phyloP scores from a whole-genome alignment of 1,140 invertebrate genomes.

The Campodea augens region DNA sequence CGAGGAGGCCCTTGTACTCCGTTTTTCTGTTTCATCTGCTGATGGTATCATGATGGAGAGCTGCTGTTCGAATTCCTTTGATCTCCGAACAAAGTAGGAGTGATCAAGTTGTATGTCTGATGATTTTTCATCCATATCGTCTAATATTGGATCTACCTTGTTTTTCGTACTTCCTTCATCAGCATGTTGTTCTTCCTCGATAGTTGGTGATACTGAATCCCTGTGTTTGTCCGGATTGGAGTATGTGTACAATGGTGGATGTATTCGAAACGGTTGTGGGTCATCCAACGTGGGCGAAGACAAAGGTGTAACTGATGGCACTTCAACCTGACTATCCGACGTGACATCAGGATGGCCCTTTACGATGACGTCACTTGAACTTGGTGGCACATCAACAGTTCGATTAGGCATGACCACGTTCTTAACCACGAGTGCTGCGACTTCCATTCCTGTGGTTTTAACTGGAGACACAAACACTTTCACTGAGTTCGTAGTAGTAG shows the following conservation, averaged over 20 bases:
- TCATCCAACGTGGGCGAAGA: slow-evolving; percentile 33
- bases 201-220: slow-evolving; percentile 29
- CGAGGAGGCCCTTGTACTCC: not conserved
- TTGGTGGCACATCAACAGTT: not conserved
- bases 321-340: not conserved
- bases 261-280: slow-evolving; percentile 44
- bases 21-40: not conserved
- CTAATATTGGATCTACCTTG: not conserved
- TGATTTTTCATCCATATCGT: slow-evolving; percentile 7
- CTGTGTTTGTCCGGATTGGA: slow-evolving; percentile 46
- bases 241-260: slow-evolving; percentile 52
- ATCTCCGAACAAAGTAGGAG: slow-evolving; percentile 21
- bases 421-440: slow-evolving; percentile 12
- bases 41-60: slow-evolving; percentile 56
- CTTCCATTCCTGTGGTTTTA: slow-evolving; percentile 12
- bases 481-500: slow-evolving; percentile 12
- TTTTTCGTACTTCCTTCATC: not conserved
- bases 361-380: not conserved
- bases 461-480: slow-evolving; percentile 17
- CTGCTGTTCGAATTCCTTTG: slow-evolving; percentile 47
- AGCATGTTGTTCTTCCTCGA: not conserved
- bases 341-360: slow-evolving; percentile 4
- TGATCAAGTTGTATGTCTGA: slow-evolving; percentile 11
- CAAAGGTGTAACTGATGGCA: slow-evolving; percentile 12
- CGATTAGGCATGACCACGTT: slow-evolving; percentile 9